Percentiles rank a stretch among this genome's conserved stretches.
phyloP scores from a whole-genome alignment of 2,888 invertebrate genomes.

The Luperina nickerlii region DNA sequence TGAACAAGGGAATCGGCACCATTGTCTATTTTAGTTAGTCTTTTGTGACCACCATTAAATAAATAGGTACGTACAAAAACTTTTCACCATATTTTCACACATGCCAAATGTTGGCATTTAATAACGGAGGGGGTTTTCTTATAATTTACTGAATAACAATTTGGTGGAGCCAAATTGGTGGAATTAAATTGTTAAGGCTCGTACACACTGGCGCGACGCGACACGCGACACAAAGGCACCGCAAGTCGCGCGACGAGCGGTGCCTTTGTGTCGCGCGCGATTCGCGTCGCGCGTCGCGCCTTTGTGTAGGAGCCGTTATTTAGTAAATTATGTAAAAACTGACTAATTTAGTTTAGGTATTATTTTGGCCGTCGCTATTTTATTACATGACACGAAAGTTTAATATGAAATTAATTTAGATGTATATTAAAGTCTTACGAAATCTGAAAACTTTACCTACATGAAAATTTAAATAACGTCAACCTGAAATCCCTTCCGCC shows the following conservation, averaged over 20 bases:
- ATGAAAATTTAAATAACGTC: conserved; percentile 5
- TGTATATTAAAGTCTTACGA: background rate
- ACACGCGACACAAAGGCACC: too few relatives aligned
- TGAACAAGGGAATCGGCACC: too few relatives aligned
- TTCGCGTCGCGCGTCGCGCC: too few relatives aligned
- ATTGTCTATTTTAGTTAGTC: background rate
- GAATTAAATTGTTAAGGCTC: too few relatives aligned
- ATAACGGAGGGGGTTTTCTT: conserved; percentile 1
- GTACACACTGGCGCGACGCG: too few relatives aligned
- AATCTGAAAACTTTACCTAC: background rate
- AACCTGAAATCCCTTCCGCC: background rate
- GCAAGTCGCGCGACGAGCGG: too few relatives aligned
- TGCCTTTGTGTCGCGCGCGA: too few relatives aligned
- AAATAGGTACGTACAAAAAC: background rate
- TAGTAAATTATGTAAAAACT: conserved; percentile 22
- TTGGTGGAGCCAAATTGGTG: background rate
- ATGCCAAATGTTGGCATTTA: conserved; percentile 1
- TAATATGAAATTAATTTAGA: background rate
- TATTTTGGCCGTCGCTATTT: conserved; percentile 1
- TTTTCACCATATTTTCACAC: background rate
- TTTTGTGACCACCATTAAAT: background rate
- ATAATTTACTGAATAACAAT: background rate
- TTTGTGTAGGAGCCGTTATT: too few relatives aligned
- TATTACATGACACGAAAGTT: background rate
- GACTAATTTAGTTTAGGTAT: conserved; percentile 3